Evolutionary conservation across 1,140 invertebrate species (phyloP), one percentile per base, ranked within the genome.

Genomic region (Coelopa frigida): DNA sequence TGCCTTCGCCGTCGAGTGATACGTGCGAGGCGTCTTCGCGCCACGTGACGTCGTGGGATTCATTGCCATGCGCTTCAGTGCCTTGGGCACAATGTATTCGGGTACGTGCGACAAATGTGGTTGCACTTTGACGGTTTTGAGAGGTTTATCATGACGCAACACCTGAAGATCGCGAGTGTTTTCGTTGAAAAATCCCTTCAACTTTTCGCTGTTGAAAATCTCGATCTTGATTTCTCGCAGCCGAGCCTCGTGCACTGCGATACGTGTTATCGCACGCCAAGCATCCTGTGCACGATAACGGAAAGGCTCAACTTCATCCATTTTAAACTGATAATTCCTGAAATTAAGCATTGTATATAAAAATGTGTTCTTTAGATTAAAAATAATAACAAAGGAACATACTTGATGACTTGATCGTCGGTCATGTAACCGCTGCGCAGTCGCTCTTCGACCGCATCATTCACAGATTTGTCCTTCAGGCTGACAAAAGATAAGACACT

Each of bases 191-290:
- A 93, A 97, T 8, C 84, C 85, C 77, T 96, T 92, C 5, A 98
- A 71, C 73, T 94, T 94, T 64, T 92, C 78, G 46, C 90, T 95
- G 61, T 89, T 93, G 26, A 98, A 74, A 29, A 99, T 81, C 75
- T 99, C 94, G 44, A 82, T 78, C 72, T 92, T 92, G 37, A 99
- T 97, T 79, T 99, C 96, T 61, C 92, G 92, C 6, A 98, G 73
- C 43, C 96, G 75, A 1, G 93, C 92, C 70, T 98, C 92, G 42
- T 89, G 75, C 0, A 99, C 84, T 1, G 92, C 93, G 49, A 92
- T 86, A 59, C 84, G 81, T 0, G 94, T 98, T 1, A 95, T 88
- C 2, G 92, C 89, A 57, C 85, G 82, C 85, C 94, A 88, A 4
- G 92, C 94, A 78, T 99, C 96, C 57, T 83, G 79, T 0, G 93